phyloP scores from a whole-genome alignment of 2,113 vertebrate genomes.

The Oplegnathus fasciatus region DNA sequence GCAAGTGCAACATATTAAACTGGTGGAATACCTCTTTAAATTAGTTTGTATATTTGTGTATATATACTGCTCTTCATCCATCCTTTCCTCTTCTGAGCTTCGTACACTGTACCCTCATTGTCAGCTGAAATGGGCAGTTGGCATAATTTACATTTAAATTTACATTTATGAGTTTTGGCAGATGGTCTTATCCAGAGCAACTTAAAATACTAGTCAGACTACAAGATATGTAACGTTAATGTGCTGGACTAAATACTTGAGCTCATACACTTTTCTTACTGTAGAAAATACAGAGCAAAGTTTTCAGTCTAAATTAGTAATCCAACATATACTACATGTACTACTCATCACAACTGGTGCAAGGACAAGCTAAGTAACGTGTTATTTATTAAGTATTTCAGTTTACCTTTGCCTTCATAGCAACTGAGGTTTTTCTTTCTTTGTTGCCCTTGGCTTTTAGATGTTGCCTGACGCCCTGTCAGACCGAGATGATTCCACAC shows the following conservation, averaged over 20 bases:
- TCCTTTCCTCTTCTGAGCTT: background rate
- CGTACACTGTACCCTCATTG: background rate
- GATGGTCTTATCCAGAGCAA: background rate
- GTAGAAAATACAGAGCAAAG: too few relatives aligned
- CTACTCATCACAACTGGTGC: background rate
- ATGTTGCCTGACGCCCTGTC: slow-evolving; percentile 88
- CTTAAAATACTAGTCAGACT: background rate
- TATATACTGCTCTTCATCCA: background rate
- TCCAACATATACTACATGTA: background rate
- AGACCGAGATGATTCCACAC: slow-evolving; percentile 73
- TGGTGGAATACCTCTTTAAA: too few relatives aligned
- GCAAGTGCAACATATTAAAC: too few relatives aligned
- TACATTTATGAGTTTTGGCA: background rate
- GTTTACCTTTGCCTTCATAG: background rate
- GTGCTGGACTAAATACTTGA: background rate
- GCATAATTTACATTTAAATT: background rate
- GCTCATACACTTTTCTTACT: too few relatives aligned
- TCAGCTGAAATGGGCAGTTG: background rate
- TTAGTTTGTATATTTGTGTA: too few relatives aligned
- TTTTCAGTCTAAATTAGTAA: background rate
- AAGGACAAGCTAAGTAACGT: background rate
- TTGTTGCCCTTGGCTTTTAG: slow-evolving; percentile 69
- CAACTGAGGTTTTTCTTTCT: background rate
- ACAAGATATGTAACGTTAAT: too few relatives aligned
- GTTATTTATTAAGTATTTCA: background rate